phyloP scores from a whole-genome alignment of 1,140 invertebrate species.

The Drosophila dunni region DNA sequence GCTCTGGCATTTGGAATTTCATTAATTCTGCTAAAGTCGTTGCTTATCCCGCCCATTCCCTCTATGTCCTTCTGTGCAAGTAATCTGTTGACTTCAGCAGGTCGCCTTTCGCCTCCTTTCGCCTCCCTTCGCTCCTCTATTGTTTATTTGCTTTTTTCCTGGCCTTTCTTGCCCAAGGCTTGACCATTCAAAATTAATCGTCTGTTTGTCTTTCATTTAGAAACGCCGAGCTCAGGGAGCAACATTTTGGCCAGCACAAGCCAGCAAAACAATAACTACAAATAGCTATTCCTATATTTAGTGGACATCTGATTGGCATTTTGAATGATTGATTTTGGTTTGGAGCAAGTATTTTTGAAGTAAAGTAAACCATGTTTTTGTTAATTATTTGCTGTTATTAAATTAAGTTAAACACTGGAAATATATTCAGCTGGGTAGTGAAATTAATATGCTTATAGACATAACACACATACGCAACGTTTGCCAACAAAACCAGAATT shows the following conservation, averaged over 20 bases:
- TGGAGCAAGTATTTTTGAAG: background rate
- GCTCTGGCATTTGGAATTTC: constrained; percentile 50
- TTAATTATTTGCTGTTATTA: background rate
- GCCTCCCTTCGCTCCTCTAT: constrained; percentile 10
- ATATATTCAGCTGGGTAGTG: background rate
- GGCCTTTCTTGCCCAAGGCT: constrained; percentile 18
- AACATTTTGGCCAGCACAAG: background rate
- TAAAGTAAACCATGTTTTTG: background rate
- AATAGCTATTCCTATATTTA: constrained; percentile 29
- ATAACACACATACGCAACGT: background rate
- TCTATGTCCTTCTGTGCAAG: background rate
- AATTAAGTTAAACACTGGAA: background rate
- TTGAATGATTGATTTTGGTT: constrained; percentile 30
- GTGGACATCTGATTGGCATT: constrained; percentile 14
- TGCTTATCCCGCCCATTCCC: background rate
- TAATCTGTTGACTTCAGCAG: constrained; percentile 35
- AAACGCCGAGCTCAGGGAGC: background rate
- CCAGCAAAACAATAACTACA: constrained; percentile 1
- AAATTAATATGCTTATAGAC: background rate
- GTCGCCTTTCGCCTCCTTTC: too few species aligned
- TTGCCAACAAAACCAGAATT: background rate
- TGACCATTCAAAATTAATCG: constrained; percentile 52
- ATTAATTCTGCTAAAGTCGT: constrained; percentile 44
- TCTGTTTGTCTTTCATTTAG: constrained; percentile 46
- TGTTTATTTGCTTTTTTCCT: constrained; percentile 41